Conservation (phyloP, 1,140 invertebrate genomes). For the Parasteatoda tepidariorum region DNA sequence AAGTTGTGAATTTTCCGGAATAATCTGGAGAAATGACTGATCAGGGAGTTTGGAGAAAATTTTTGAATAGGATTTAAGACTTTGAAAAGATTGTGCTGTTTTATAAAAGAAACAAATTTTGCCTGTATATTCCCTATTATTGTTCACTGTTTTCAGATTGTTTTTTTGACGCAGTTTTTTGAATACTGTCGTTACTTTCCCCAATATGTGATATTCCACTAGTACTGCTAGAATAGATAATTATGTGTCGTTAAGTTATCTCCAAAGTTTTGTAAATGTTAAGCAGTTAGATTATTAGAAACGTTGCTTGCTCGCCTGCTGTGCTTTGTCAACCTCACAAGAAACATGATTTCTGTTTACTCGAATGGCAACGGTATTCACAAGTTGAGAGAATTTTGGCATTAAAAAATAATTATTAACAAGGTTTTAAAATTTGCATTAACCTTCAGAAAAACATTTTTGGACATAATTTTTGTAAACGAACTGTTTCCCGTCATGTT, state of each 20-base stretch:
- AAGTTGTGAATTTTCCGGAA: too few relatives aligned
- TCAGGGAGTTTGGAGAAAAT: not conserved
- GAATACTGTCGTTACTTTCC: constrained; percentile 49
- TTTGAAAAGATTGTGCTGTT: constrained; percentile 4
- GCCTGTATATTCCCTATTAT: constrained; percentile 41
- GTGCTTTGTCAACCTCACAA: constrained; percentile 53
- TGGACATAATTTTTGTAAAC: too few relatives aligned
- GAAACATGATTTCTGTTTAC: too few relatives aligned
- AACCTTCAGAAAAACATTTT: too few relatives aligned
- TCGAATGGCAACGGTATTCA: too few relatives aligned
- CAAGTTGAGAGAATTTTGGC: too few relatives aligned
- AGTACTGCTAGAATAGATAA: constrained; percentile 52
- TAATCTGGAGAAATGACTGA: not conserved
- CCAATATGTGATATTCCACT: constrained; percentile 53
- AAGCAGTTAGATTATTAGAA: constrained; percentile 58
- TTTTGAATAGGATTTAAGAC: constrained; percentile 9
- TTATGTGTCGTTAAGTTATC: constrained; percentile 57
- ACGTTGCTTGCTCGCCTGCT: constrained; percentile 51
- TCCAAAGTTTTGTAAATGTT: constrained; percentile 60
- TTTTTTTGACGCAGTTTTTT: constrained; percentile 36
- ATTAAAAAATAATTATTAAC: too few relatives aligned
- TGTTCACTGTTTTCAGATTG: constrained; percentile 52
- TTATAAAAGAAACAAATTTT: constrained; percentile 7
- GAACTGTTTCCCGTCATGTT: too few relatives aligned
- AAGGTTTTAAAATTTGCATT: too few relatives aligned